Conservation (phyloP, 92 coral and sea anemone species). For the Virgularia gustaviana region DNA sequence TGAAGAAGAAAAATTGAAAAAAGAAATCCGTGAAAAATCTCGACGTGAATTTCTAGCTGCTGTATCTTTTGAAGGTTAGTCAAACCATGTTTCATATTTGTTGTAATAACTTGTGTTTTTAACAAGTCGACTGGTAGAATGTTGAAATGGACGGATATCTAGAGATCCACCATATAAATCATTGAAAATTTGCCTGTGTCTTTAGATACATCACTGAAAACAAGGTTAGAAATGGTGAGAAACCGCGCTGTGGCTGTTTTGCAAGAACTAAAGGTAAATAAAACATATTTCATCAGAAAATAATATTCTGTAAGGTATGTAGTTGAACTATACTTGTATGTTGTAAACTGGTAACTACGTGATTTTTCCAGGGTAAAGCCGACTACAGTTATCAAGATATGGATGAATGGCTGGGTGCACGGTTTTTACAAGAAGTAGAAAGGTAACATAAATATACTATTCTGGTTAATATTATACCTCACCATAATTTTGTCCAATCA, state of each 20-base stretch:
- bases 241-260: constrained; percentile 74
- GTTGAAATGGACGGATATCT: no score
- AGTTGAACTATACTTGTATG: background rate
- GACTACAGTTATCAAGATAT: constrained; percentile 79
- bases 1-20: constrained; percentile 81
- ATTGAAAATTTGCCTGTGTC: background rate
- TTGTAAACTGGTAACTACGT: background rate
- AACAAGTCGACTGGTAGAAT: no score
- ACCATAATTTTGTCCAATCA: no score
- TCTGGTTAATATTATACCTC: no score
- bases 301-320: background rate
- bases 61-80: constrained; percentile 76
- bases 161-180: background rate
- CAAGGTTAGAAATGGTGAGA: constrained; percentile 85
- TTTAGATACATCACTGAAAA: constrained; percentile 71
- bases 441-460: constrained; percentile 52
- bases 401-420: constrained; percentile 92
- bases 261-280: constrained; percentile 81
- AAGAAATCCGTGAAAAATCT: constrained; percentile 62
- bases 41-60: constrained; percentile 90
- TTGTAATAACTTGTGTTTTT: no score
- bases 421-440: constrained; percentile 86
- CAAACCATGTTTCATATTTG: background rate
- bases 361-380: constrained; percentile 71
- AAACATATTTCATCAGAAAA: background rate